Base-by-base conservation (phyloP, 2,888 invertebrate species). In the Lasioglossum lativentre region DNA sequence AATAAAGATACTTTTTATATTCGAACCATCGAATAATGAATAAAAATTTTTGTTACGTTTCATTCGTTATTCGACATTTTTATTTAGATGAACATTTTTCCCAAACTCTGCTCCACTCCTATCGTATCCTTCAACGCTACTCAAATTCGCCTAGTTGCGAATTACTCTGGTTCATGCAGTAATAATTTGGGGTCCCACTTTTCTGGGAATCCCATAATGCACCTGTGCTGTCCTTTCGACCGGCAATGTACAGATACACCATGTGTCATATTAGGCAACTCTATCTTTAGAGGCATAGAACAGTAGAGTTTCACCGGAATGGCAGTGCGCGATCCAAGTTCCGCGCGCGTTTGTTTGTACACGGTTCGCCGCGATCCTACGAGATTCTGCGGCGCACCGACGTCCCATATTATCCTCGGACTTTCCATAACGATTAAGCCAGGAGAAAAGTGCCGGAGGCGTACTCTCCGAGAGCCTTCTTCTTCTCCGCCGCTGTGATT, bases 371-470 rank as follows among this genome's bases (percentile, higher is more conserved):
- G 77, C 73, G 76, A 84, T 88, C 76, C 83, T 80, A 74, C 80
- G 82, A 73, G 88, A 89, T 85, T 78, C 85, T 83, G 82, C 80
- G 76, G 74, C 66, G 70, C 73, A 73, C 68, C 77, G 72, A 84
- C 90, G 92, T 91, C 89, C 92, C 88, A 92, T 92, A 92, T 93
- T 92, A 90, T 89, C 88, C 88, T 74, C 88, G 78, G 87, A 92
- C 93, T 93, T 93, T 92, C 92, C 93, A 91, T 90, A 90, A 89
- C 90, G 89, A 92, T 93, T 91, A 90, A 87, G 83, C 86, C 78
- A 68, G 84, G 86, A 86, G 90, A 89, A 90, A 89, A 86, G 86
- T 83, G 88, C 88, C 88, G 72, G 68, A 78, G 81, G 84, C 88
- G 77, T 75, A 78, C 85, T 85, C 83, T 75, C 82, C 63, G 77